Percentiles rank a stretch among this genome's conserved stretches.
These are phyloP conservation scores for Megaleporinus macrocephalus DNA, from an alignment of 2,113 vertebrate genomes.

Conservation along the genomic window DNA sequence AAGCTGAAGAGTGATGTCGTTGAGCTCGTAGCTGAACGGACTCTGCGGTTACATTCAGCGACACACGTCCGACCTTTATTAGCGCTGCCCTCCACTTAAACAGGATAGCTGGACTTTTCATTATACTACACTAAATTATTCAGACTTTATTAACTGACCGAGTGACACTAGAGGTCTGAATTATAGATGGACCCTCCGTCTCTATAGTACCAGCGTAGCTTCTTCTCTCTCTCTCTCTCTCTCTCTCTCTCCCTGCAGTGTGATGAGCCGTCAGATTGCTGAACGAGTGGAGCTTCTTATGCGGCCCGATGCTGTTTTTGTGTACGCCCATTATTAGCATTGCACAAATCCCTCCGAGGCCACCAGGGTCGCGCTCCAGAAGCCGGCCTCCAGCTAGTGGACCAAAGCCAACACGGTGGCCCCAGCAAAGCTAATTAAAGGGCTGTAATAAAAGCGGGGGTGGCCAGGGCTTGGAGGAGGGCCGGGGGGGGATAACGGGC, in stretches of 20 bases:
- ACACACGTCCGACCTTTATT: conserved; percentile 45
- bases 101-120: conserved; percentile 48
- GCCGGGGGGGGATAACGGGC: not conserved
- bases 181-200: conserved; percentile 57
- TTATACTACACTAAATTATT: conserved; percentile 62
- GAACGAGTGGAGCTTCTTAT: too few relatives aligned
- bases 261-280: not conserved
- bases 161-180: conserved; percentile 54
- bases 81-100: conserved; percentile 31
- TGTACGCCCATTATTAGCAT: too few relatives aligned
- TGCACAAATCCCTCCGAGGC: not conserved
- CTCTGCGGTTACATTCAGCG: not conserved
- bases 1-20: too few relatives aligned
- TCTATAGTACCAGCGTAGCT: not conserved
- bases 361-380: not conserved
- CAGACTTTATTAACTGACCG: conserved; percentile 59
- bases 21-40: not conserved
- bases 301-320: not conserved
- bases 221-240: not conserved
- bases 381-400: not conserved
- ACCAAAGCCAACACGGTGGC: conserved; percentile 60
- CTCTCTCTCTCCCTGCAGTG: not conserved
- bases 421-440: conserved; percentile 73
- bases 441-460: conserved; percentile 67
- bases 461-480: conserved; percentile 32